Base-by-base conservation (phyloP, 1,140 invertebrate species). In the Brachionus manjavacas region DNA sequence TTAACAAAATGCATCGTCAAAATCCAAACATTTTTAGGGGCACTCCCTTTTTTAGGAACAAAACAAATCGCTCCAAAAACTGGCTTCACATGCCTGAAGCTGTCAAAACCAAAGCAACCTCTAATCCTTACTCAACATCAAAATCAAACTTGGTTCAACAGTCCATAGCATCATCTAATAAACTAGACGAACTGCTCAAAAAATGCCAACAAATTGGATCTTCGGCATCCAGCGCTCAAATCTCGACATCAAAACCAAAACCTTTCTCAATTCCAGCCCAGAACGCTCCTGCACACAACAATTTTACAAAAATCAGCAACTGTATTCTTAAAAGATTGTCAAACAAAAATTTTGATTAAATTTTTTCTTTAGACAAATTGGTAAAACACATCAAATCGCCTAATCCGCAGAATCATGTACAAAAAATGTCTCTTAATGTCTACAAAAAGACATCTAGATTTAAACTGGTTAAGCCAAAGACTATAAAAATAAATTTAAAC, bases 201-300 rank as follows among this genome's bases (percentile, higher is more conserved):
- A 41, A 81, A 64, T 81, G 79, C 52, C 52, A 64, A 68, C 23
- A 60, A 81, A 64, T 81, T 12, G 79, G 52, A 3, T 60, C 79
- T 14, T 39, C 49, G 23, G 12, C 9, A 28, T 41, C 16, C 14
- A 23, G n/a, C 31, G 6, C 3, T 25, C 52, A 25, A 60, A 25
- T 2, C 20, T 3, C 41, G n/a, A n/a, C n/a, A n/a, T n/a, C n/a
- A n/a, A n/a, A n/a, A 20, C 39, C 14, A 43, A 74, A 43, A 20
- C 14, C 14, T 20, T 6, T 16, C 16, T 41, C 12, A 72, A 1
- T n/a, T 11, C 12, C 68, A 35, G 7, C 1, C 9, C 66, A 28
- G 25, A 35, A 70, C 4, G 4, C 20, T 25, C 4, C 4, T 20
- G 8, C 2, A 1, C 11, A 46, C 43, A 60, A 8, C 52, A 60